Evolutionary conservation across 2,888 invertebrate species (phyloP).

Genomic region (Sussaba pulchella): DNA sequence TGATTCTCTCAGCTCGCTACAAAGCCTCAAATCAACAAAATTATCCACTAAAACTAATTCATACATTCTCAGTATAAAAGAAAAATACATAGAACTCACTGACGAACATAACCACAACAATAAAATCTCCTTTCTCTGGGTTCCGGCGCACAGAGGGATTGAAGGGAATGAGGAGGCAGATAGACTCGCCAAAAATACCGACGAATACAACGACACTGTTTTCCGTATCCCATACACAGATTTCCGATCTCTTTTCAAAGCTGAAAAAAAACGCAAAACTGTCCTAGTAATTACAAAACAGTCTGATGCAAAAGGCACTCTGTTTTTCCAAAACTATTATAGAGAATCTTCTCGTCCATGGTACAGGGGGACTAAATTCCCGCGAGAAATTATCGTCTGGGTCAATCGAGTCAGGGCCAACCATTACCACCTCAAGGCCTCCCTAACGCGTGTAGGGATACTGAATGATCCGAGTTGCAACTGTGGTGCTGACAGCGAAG

Average conservation of each 20-base stretch:
- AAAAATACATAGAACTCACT: conserved; percentile 20
- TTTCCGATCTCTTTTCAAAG: conserved; percentile 14
- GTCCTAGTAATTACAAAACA: conserved; percentile 7
- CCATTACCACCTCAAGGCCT: background rate
- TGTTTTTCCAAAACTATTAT: conserved; percentile 33
- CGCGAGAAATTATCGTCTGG: background rate
- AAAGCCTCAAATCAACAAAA: conserved; percentile 16
- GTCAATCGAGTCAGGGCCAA: background rate
- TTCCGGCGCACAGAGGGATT: conserved; percentile 52
- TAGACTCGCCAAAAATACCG: conserved; percentile 36
- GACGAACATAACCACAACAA: background rate
- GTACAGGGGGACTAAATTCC: background rate
- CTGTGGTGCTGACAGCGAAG: background rate
- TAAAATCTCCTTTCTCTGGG: conserved; percentile 42
- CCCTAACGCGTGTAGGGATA: background rate
- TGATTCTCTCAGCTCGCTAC: conserved; percentile 11
- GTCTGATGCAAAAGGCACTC: conserved; percentile 21
- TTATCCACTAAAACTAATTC: conserved; percentile 31
- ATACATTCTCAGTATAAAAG: conserved; percentile 42
- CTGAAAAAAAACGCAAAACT: conserved; percentile 19
- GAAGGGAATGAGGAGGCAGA: conserved; percentile 53
- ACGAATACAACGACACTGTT: background rate
- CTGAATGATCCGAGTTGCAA: background rate
- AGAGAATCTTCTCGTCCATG: background rate
- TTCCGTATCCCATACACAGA: conserved; percentile 35